These are phyloP conservation scores for Anthoscopus minutus DNA, from an alignment of 2,113 vertebrate species.

Conservation along the genomic window DNA sequence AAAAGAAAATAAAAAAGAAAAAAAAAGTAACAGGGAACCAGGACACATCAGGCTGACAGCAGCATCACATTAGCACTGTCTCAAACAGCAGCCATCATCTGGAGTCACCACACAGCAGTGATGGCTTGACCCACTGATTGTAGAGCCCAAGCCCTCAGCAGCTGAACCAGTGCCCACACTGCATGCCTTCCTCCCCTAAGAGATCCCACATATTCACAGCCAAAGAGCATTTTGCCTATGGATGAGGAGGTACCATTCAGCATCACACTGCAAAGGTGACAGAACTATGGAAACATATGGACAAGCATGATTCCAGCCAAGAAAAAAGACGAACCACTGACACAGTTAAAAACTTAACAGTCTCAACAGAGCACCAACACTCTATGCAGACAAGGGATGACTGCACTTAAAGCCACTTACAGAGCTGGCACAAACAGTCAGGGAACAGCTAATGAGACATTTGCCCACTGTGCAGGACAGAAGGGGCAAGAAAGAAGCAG, in stretches of 20 bases:
- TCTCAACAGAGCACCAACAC: background rate
- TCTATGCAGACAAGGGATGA: background rate
- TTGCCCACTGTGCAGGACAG: background rate
- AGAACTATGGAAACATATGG: background rate
- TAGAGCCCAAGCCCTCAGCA: background rate
- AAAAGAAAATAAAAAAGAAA: no score
- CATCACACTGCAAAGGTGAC: background rate
- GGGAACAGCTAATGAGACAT: background rate
- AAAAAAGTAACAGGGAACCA: background rate
- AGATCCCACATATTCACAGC: background rate
- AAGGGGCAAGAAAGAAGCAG: background rate
- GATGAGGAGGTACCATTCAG: background rate
- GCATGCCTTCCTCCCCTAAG: background rate
- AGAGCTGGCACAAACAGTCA: background rate
- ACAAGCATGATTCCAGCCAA: background rate
- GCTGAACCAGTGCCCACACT: background rate
- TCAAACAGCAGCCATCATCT: background rate
- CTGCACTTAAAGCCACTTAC: background rate
- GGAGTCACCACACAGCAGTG: background rate
- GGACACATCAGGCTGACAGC: background rate
- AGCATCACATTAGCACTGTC: background rate
- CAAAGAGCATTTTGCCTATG: background rate
- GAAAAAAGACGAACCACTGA: background rate
- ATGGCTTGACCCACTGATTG: rapidly evolving
- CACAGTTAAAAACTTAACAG: background rate